A percentile compares a stretch with the other conserved stretches of the same genome.
Evolutionary conservation across 2,113 vertebrate genomes (phyloP).

Genomic region (Axis porcinus): DNA sequence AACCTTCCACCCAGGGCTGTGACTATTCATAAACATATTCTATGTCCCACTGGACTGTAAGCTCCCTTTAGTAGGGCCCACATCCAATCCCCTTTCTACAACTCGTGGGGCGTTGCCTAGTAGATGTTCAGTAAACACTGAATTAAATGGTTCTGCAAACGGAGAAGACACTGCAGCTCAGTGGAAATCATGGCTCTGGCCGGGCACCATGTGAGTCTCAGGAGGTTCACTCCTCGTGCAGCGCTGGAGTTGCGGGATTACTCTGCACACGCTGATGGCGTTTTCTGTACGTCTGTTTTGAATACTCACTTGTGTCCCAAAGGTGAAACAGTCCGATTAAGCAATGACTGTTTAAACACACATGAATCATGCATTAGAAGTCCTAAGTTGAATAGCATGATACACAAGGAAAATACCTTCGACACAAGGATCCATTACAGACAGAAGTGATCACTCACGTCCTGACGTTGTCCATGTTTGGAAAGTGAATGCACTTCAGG

Average conservation of each 20-base stretch:
- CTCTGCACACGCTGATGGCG: not conserved
- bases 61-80: not conserved
- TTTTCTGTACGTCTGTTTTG: constrained; percentile 1
- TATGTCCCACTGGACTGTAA: not conserved
- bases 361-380: constrained; percentile 44
- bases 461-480: constrained; percentile 31
- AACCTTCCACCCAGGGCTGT: not conserved
- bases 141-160: not conserved
- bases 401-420: constrained; percentile 31
- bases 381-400: not conserved
- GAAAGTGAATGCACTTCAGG: constrained; percentile 49
- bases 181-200: not conserved
- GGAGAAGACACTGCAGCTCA: not conserved
- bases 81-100: not conserved
- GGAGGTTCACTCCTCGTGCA: not conserved
- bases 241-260: not conserved
- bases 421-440: constrained; percentile 55
- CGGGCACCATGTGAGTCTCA: not conserved
- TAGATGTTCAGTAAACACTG: not conserved
- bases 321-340: constrained; percentile 23
- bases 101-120: not conserved
- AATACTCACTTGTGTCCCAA: not conserved
- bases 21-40: not conserved
- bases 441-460: constrained; percentile 12
- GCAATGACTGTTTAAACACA: constrained; percentile 35